A percentile compares a stretch with the other conserved stretches of the same genome.
Evolutionary conservation across 2,888 invertebrate genomes (phyloP).

Genomic region (Unio pictorum): DNA sequence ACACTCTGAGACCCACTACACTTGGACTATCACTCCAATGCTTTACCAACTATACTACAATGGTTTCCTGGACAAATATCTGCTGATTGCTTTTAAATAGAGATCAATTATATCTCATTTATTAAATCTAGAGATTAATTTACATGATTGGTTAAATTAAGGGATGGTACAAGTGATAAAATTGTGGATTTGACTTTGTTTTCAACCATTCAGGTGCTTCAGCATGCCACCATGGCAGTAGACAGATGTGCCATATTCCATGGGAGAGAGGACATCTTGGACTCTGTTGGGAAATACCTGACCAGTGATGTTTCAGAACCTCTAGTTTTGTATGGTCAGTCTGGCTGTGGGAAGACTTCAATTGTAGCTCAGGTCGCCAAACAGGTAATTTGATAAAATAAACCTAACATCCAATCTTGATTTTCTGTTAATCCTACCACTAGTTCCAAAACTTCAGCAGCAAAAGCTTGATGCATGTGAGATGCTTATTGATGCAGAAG

Average conservation of each 20-base stretch:
- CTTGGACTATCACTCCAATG: too few species aligned
- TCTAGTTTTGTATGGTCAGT: slow-evolving; percentile 56
- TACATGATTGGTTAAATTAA: too few species aligned
- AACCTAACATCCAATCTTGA: background rate
- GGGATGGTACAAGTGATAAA: too few species aligned
- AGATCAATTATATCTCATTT: too few species aligned
- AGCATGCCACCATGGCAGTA: slow-evolving; percentile 53
- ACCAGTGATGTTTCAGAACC: slow-evolving; percentile 36
- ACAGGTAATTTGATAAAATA: slow-evolving; percentile 23
- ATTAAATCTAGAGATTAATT: too few species aligned
- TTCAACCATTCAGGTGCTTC: slow-evolving; percentile 40
- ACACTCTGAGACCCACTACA: too few species aligned
- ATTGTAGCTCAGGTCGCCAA: slow-evolving; percentile 58
- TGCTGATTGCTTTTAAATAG: too few species aligned
- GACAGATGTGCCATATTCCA: slow-evolving; percentile 53
- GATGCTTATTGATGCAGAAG: background rate
- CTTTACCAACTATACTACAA: too few species aligned
- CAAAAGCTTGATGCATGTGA: background rate
- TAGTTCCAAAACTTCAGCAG: background rate
- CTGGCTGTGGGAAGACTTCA: slow-evolving; percentile 65
- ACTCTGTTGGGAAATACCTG: slow-evolving; percentile 40
- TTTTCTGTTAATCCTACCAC: background rate
- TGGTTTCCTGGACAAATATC: too few species aligned
- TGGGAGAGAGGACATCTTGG: slow-evolving; percentile 53
- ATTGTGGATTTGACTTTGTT: background rate